Conservation (phyloP, 2,113 vertebrate species). For the Archilochus colubris region DNA sequence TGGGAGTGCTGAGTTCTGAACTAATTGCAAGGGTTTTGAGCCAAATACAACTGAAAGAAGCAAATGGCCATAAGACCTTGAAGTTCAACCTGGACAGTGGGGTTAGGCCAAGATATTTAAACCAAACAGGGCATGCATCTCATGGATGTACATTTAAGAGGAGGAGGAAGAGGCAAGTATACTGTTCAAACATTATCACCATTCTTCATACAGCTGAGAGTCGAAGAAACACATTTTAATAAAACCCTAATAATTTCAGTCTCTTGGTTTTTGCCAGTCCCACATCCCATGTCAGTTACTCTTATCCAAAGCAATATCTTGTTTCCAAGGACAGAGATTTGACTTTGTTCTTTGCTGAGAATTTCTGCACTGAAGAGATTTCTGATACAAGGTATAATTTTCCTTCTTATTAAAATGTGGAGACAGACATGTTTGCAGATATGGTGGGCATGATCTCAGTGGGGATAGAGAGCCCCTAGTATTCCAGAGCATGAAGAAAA, state of each 20-base stretch:
- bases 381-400: not conserved
- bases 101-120: not conserved
- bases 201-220: not conserved
- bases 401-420: not conserved
- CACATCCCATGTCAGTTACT: slow-evolving; percentile 38
- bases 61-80: not conserved
- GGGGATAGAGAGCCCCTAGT: not conserved
- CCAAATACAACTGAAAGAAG: not conserved
- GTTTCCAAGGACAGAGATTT: slow-evolving; percentile 48
- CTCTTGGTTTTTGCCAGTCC: slow-evolving; percentile 20
- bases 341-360: slow-evolving; percentile 37
- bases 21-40: not conserved
- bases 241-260: slow-evolving; percentile 35
- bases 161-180: not conserved
- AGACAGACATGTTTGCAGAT: not conserved
- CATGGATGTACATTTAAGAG: not conserved
- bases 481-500: not conserved
- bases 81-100: not conserved
- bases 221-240: slow-evolving; percentile 53
- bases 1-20: not conserved
- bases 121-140: not conserved
- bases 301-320: slow-evolving; percentile 54
- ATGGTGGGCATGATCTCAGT: not conserved
- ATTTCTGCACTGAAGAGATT: slow-evolving; percentile 29
- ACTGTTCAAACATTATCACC: not conserved